Conservation (phyloP, 1,140 invertebrate genomes). For the Drosophila obscura region DNA sequence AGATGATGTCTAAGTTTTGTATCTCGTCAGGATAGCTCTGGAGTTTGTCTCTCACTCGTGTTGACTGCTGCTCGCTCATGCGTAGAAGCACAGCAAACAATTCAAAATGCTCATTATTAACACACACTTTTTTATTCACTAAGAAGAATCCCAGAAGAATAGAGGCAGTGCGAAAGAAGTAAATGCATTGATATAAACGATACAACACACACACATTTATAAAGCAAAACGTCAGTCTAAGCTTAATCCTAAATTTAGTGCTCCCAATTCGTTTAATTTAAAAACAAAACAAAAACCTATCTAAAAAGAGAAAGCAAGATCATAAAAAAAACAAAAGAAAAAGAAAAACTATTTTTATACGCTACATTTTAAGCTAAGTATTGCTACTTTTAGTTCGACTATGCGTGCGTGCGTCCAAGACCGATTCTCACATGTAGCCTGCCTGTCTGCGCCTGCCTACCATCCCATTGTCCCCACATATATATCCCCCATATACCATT, state of each 20-base stretch:
- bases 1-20: slow-evolving; percentile 45
- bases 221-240: slow-evolving; percentile 58
- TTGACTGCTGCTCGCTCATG: not conserved
- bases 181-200: slow-evolving; percentile 48
- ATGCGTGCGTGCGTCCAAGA: slow-evolving; percentile 74
- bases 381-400: slow-evolving; percentile 75
- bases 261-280: slow-evolving; percentile 71
- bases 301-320: slow-evolving; percentile 30
- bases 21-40: slow-evolving; percentile 36
- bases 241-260: slow-evolving; percentile 63
- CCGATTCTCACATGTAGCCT: slow-evolving; percentile 57
- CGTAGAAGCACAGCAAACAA: slow-evolving; percentile 10
- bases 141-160: slow-evolving; percentile 48
- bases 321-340: slow-evolving; percentile 20
- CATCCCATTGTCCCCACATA: not conserved
- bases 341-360: slow-evolving; percentile 73
- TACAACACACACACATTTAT: slow-evolving; percentile 35
- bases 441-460: not conserved
- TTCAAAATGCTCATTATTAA: slow-evolving; percentile 71
- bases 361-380: slow-evolving; percentile 77
- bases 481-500: not conserved
- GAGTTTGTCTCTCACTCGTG: slow-evolving; percentile 24
- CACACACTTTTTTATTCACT: slow-evolving; percentile 52
- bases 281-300: slow-evolving; percentile 41
- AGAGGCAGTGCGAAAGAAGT: slow-evolving; percentile 30